Base-by-base conservation (phyloP, 2,113 vertebrate genomes). In the Deroptyus accipitrinus region DNA sequence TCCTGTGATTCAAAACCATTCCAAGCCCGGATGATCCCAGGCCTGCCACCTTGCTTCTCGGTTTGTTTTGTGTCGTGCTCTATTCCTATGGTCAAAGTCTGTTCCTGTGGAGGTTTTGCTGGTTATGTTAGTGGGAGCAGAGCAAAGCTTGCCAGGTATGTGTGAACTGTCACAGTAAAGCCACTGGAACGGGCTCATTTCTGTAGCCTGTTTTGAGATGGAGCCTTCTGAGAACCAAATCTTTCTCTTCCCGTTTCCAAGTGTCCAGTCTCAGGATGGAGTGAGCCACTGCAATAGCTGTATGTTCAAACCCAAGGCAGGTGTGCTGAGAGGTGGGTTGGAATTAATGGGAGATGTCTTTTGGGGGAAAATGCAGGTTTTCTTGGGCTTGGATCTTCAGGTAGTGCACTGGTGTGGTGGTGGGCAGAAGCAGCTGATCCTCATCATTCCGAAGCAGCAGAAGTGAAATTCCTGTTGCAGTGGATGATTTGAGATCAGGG, bases 1-100 rank as follows among this genome's bases (percentile, higher is more conserved):
- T 97, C 93, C 90, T 95, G 51, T 94, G 95, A 83, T 94, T 92
- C 82, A 48, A 77, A 97, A 79, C 86, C 96, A 96, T 97, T 97
- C 95, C 96, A 92, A 92, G 82, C 94, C 93, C 9, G 0, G 28
- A 68, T 73, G 82, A 94, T 91, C 92, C 94, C 95, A 83, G 7
- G 81, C 54, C 67, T 89, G 74, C 62, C 77, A 24, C 51, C 70
- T 86, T 44, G 73, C 94, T 93, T 87, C 61, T 75, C 7, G 0
- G 30, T 78, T 72, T 75, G 64, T 28, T 80, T 78, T 73, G 57
- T 82, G 52, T 64, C 5, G 0, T 8, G 2, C 35, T 86, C 92
- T 79, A 0, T 41, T 66, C 39, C 13, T 4, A 8, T 25, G 37
- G 37, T 88, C n/a, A 10, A 6, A 49, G 61, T 37, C 74, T 87